Evolutionary conservation across 2,797 vertebrate species (phyloP), one percentile per base, ranked within the genome.

Genomic region (Lagodon rhomboides): DNA sequence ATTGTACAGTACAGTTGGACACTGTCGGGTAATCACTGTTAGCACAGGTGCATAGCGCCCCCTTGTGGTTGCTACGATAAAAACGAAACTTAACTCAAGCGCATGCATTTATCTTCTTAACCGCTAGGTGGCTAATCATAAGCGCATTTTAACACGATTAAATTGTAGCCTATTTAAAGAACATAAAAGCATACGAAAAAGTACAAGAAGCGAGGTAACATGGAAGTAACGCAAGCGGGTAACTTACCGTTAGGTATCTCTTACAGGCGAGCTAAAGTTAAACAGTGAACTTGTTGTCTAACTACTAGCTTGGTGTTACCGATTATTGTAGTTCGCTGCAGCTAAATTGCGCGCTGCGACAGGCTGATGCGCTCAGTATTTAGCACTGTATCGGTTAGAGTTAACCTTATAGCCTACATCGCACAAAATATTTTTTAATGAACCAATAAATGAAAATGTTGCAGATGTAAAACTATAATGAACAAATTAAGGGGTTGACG

Each of bases 1-100:
- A 17, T 1, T 1, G 7, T 17, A 55, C 23, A 12, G 1, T 17
- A 18, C 3, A 4, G 12, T 1, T 3, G 1, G 4, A 17, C 30
- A 30, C 4, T 27, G 20, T 0, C 6, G 1, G 0, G 5, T 1
- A 3, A 4, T 4, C 12, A 15, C 6, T 2, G 9, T 22, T 9
- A 16, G 49, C 22, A 7, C 15, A 11, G 3, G 1, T 22, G 5
- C 7, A 0, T 27, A n/a, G 30, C 69, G 70, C 54, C 30, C 6
- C 49, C 65, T 44, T 25, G 30, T 16, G 70, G 17, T n/a, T 55
- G 8, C 13, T 5, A 0, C 2, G 2, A 12, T 1, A 38, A 38
- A 34, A 3, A 7, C 7, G 3, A 16, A 22, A 41, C 5, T 1
- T 8, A 5, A 17, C 22, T 15, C 1, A 1, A 5, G 0, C 1